phyloP scores from a whole-genome alignment of 1,140 invertebrate genomes.

The Eciton burchellii region DNA sequence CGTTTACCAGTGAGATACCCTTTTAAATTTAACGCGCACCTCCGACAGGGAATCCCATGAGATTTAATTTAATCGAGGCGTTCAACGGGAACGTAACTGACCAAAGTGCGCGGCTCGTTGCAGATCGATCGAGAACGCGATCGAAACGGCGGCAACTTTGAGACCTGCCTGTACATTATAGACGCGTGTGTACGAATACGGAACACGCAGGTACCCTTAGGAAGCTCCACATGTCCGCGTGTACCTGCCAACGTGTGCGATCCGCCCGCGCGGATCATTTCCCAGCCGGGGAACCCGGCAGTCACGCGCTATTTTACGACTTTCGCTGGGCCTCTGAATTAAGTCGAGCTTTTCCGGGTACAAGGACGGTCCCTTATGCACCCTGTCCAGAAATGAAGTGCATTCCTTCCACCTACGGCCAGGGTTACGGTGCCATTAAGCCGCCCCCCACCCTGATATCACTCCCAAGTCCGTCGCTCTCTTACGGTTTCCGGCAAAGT shows the following conservation, averaged over 20 bases:
- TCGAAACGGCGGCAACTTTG: slow-evolving; percentile 9
- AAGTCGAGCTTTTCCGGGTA: slow-evolving; percentile 64
- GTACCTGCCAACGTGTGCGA: slow-evolving; percentile 20
- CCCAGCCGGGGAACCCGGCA: slow-evolving; percentile 39
- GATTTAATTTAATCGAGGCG: neutral
- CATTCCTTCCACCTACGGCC: slow-evolving; percentile 47
- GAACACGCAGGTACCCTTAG: neutral
- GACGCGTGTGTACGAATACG: neutral
- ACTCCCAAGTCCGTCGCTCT: slow-evolving; percentile 13
- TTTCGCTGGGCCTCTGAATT: slow-evolving; percentile 66
- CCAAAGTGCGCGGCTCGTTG: neutral
- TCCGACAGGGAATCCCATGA: too few species aligned
- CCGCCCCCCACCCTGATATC: slow-evolving; percentile 46
- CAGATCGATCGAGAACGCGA: neutral
- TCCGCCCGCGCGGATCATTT: slow-evolving; percentile 9
- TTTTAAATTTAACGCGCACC: too few species aligned
- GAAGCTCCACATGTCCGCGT: slow-evolving; percentile 10
- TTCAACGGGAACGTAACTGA: neutral
- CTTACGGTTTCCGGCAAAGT: neutral
- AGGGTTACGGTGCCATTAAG: slow-evolving; percentile 67
- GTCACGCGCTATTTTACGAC: slow-evolving; percentile 75
- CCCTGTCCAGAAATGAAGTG: slow-evolving; percentile 53
- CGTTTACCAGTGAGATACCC: too few species aligned
- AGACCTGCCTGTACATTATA: slow-evolving; percentile 4
- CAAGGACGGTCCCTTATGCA: slow-evolving; percentile 59